Conservation (phyloP, 2,797 vertebrate species). For the Salarias fasciatus region DNA sequence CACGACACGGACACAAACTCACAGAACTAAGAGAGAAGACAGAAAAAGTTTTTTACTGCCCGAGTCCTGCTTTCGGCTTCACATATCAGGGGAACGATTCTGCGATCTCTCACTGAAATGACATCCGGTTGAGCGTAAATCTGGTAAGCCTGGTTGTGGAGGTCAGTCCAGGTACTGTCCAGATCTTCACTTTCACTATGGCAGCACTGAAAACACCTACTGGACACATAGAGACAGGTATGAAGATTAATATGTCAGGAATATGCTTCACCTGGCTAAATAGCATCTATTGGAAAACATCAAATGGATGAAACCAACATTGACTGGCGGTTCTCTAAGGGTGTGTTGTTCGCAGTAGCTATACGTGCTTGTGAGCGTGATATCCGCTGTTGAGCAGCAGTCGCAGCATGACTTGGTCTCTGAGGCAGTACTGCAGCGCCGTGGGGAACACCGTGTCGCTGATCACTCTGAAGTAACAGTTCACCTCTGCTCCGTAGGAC, state of each 20-base stretch:
- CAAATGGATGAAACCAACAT: no score
- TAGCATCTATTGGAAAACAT: no score
- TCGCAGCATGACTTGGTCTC: slow-evolving; percentile 85
- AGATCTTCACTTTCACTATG: slow-evolving; percentile 78
- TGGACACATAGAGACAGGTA: background rate
- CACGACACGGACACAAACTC: slow-evolving; percentile 88
- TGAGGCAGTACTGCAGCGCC: slow-evolving; percentile 88
- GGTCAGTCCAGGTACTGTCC: slow-evolving; percentile 54
- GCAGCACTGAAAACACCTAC: slow-evolving; percentile 88
- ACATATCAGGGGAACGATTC: no score
- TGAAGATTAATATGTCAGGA: no score
- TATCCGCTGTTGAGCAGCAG: slow-evolving; percentile 89
- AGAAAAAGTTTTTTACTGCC: no score
- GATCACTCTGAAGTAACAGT: slow-evolving; percentile 87
- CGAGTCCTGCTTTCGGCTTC: background rate
- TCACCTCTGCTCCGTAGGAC: slow-evolving; percentile 85
- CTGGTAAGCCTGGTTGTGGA: slow-evolving; percentile 55
- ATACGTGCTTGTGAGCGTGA: slow-evolving; percentile 72
- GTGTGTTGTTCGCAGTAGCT: background rate
- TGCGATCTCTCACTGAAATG: slow-evolving; percentile 64
- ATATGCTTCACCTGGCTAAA: no score
- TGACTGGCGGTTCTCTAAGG: no score
- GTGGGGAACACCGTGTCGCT: slow-evolving; percentile 88
- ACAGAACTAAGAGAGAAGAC: slow-evolving; percentile 80
- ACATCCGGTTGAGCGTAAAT: slow-evolving; percentile 48